Percentiles rank a stretch among this genome's conserved stretches.
Conservation (phyloP, 2,797 vertebrate species). For the Heteromormyrus szaboi region DNA sequence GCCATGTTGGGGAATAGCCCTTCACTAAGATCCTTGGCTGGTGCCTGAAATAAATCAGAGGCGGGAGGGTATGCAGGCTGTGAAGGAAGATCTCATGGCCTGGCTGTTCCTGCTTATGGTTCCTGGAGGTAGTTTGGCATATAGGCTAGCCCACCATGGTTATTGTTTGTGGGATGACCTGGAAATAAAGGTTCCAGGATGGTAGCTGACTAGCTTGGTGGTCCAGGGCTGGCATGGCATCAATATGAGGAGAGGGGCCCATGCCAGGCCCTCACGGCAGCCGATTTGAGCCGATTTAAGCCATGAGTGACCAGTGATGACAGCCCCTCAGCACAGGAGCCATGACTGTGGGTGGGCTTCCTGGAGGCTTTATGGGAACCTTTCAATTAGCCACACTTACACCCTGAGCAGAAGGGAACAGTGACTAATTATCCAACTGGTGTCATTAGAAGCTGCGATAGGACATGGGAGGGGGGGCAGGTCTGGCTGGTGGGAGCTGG, state of each 20-base stretch:
- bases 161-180: background rate
- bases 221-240: background rate
- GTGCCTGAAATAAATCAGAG: background rate
- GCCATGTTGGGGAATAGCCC: background rate
- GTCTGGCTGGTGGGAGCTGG: background rate
- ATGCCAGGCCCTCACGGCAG: background rate
- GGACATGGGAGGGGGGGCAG: background rate
- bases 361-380: background rate
- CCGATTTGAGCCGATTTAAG: background rate
- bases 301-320: background rate
- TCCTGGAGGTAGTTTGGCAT: background rate
- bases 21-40: background rate
- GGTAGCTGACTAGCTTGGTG: background rate
- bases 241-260: background rate
- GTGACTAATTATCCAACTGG: background rate
- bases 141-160: background rate
- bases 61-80: background rate
- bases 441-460: background rate
- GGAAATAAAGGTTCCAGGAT: background rate
- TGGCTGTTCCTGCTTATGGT: background rate
- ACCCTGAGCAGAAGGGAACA: background rate
- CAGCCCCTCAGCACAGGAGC: background rate
- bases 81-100: background rate
- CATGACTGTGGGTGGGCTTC: background rate
- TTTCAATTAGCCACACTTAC: background rate